Base-by-base conservation (phyloP, 2,888 invertebrate species). In the Nycteola revayana region DNA sequence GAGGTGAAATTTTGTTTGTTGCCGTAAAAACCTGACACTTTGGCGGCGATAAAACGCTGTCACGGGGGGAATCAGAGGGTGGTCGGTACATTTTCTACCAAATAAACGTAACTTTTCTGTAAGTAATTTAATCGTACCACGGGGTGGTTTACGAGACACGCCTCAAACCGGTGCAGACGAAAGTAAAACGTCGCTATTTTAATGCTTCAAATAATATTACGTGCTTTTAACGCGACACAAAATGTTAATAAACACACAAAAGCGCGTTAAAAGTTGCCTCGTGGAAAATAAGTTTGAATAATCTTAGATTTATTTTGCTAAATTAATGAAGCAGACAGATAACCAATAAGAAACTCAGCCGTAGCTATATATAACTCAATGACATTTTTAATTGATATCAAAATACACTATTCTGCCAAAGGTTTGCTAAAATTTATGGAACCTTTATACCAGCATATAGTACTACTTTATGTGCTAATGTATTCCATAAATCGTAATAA, bases 1-100 rank as follows among this genome's bases (percentile, higher is more conserved):
- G 63, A 76, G 79, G 78, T 77, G 75, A 80, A 76, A 81, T 75
- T 77, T 83, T 75, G 67, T 75, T 82, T 81, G 76, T 79, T 72
- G 65, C 52, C 62, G 66, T 68, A 81, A 83, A 76, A 66, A 71
- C 53, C 67, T 75, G 82, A 80, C 85, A 81, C 70, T 77, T 78
- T 74, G 70, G n/a, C 66, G 6, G 72, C 74, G 82, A 84, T 84
- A 84, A 83, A 80, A 63, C 61, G 65, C 69, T 75, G 80, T 75
- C 77, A 73, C 58, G 61, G 67, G 63, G 67, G 75, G 68, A 70
- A 71, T 72, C 68, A 62, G 36, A 57, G 60, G 60, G 49, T 50
- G 58, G 54, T 38, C 44, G 49, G 56, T 65, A 60, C 55, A 43
- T 66, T 67, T 49, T 62, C 58, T 52, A 66, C 59, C 49, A 58